Evolutionary conservation across 2,797 vertebrate genomes (phyloP).

Genomic region (Varecia variegata): DNA sequence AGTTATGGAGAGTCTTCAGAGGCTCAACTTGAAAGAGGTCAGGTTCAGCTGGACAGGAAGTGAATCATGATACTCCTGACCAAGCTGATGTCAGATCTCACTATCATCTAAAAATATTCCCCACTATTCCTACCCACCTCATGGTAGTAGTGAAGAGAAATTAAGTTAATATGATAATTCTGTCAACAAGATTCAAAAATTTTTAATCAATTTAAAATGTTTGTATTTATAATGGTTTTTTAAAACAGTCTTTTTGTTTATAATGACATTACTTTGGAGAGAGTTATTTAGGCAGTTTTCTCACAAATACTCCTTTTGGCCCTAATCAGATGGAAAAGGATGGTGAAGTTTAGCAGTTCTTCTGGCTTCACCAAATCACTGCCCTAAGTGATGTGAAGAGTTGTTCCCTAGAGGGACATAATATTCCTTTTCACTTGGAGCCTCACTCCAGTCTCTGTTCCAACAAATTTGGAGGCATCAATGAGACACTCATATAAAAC

Average conservation of each 20-base stretch:
- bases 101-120: not conserved
- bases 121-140: not conserved
- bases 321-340: not conserved
- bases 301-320: not conserved
- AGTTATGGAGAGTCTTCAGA: not conserved
- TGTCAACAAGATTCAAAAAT: not conserved
- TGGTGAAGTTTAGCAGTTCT: not conserved
- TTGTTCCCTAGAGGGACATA: not conserved
- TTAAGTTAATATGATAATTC: not conserved
- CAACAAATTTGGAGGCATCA: not conserved
- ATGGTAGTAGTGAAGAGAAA: not conserved
- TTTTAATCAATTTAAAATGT: not conserved
- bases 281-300: not conserved
- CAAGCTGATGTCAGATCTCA: not conserved
- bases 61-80: not conserved
- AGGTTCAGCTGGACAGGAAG: not conserved
- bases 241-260: not conserved
- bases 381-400: not conserved
- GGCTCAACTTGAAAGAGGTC: not conserved
- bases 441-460: not conserved
- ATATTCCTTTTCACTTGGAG: not conserved
- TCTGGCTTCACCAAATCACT: not conserved
- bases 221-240: not conserved
- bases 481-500: not conserved
- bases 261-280: not conserved